Percentiles rank a stretch among this genome's conserved stretches.
These are phyloP conservation scores for Rhegmatorhina hoffmannsi DNA, from an alignment of 2,113 vertebrate genomes.

Conservation along the genomic window DNA sequence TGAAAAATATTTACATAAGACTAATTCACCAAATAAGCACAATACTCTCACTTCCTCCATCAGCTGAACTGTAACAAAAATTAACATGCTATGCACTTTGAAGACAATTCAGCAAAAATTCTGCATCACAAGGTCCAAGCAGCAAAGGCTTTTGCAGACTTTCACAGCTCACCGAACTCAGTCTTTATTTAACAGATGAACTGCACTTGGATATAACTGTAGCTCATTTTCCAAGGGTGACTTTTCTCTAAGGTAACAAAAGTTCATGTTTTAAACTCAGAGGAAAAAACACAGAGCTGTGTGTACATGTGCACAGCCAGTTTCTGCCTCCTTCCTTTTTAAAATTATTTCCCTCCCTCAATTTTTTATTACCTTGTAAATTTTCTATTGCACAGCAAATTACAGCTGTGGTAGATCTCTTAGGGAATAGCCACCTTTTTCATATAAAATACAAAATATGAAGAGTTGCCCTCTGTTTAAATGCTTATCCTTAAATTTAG, in stretches of 20 bases:
- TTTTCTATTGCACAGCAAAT: not conserved
- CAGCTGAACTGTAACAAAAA: not conserved
- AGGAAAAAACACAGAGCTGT: not conserved
- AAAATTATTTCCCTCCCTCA: fast-evolving
- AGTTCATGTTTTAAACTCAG: not conserved
- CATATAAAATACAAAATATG: not conserved
- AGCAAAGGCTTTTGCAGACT: not conserved
- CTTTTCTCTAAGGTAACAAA: not conserved
- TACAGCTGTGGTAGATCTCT: not conserved
- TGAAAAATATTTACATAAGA: not conserved
- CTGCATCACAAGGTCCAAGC: not conserved
- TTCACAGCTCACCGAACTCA: not conserved
- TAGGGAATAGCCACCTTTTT: not conserved
- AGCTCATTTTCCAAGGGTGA: not conserved
- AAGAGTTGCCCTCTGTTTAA: not conserved
- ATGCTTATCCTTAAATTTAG: not conserved
- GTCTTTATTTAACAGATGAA: not conserved
- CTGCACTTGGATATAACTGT: not conserved
- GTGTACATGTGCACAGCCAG: not conserved
- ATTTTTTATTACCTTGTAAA: not conserved
- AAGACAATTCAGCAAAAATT: conserved; percentile 17
- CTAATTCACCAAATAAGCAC: not conserved
- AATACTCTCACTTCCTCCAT: not conserved
- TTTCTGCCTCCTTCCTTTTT: not conserved
- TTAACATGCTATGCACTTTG: not conserved